phyloP scores from a whole-genome alignment of 2,888 invertebrate genomes.

The Drosophila niveifrons region DNA sequence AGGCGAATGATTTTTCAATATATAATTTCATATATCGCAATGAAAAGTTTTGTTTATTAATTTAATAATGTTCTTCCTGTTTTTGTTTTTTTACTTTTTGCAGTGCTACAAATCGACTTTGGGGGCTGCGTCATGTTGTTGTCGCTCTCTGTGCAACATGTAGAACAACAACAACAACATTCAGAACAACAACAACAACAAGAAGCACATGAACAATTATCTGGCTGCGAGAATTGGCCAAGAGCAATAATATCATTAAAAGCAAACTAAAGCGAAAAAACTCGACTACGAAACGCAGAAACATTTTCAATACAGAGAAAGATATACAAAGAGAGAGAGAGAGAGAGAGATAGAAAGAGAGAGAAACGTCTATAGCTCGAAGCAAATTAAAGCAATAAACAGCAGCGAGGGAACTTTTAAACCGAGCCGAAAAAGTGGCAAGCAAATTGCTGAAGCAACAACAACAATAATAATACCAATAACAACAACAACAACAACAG shows the following conservation, averaged over 20 bases:
- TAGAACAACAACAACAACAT: constrained; percentile 50
- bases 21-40: not conserved
- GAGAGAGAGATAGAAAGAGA: not conserved
- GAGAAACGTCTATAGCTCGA: constrained; percentile 22
- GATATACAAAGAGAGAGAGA: not conserved
- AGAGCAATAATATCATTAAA: constrained; percentile 36
- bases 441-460: constrained; percentile 31
- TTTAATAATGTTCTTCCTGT: constrained; percentile 12
- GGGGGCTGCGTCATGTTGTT: constrained; percentile 72
- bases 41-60: not conserved
- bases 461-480: constrained; percentile 15
- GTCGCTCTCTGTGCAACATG: constrained; percentile 53
- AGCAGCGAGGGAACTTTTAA: constrained; percentile 30
- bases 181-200: constrained; percentile 42
- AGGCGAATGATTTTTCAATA: not conserved
- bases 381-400: constrained; percentile 34
- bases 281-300: constrained; percentile 12
- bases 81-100: constrained; percentile 20
- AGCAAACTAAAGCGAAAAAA: constrained; percentile 16
- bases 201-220: constrained; percentile 35
- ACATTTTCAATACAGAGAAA: constrained; percentile 27
- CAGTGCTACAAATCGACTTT: constrained; percentile 39
- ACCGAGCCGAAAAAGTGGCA: constrained; percentile 29
- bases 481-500: constrained; percentile 21
- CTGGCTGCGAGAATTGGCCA: constrained; percentile 38